Base-by-base conservation (phyloP, 37 sponge, comb jelly and placozoan genomes). In the Theonella swinhoei region DNA sequence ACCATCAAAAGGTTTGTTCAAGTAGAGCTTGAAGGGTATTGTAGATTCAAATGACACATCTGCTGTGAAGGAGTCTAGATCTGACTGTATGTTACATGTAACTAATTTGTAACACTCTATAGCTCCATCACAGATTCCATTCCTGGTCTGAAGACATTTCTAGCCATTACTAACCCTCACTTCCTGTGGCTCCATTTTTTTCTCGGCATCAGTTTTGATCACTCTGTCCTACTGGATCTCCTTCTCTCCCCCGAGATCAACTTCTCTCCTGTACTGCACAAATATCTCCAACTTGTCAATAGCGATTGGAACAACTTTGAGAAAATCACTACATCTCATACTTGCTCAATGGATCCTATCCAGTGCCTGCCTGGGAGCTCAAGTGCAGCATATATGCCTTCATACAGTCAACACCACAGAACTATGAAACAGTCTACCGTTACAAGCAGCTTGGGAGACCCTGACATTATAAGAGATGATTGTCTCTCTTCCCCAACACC, bases 161-260 rank as follows among this genome's bases (percentile, higher is more conserved):
- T 20, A 43, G 35, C 42, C n/a, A 28, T 80, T 35, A 29, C 63
- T n/a, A 43, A 90, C 40, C 23, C 74, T 74, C 85, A 90, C 76
- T 26, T 31, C 39, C 61, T 90, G 59, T 64, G 83, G 41, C 11
- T 84, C 2, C 28, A 59, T 3, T 90, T 90, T 71, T 36, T 90
- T 35, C 1, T 0, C 28, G 62, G 77, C n/a, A 63, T 84, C 3
- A 58, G 76, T 17, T 80, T 39, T 66, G 90, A 90, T 64, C 81
- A 84, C 62, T 67, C 80, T 35, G 62, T 75, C 0, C 81, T 90
- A 5, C 26, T 90, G 26, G 90, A 90, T 34, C 74, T 80, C 68
- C 11, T 90, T 41, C 67, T 90, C 26, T 80, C 85, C 4, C 20
- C 74, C 42, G 90, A 90, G 62, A 90, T 80, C 33, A 31, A 35